Evolutionary conservation across 2,888 invertebrate genomes (phyloP).

Genomic region (Pachycephus smyrnensis): DNA sequence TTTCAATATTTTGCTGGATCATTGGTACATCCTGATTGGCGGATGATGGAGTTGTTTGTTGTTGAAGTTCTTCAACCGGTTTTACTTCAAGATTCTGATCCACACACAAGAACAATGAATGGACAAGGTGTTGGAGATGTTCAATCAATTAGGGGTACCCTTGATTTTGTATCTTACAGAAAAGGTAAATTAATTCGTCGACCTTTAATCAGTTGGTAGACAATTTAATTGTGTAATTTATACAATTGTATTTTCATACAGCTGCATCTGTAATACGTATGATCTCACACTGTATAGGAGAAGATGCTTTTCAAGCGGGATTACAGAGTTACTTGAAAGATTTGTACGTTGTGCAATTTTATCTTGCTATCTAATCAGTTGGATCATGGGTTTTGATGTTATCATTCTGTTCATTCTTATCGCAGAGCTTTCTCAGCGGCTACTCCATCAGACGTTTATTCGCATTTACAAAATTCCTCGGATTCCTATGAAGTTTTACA

Average conservation of each 20-base stretch:
- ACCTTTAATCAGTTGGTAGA: not conserved
- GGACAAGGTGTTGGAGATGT: constrained; percentile 68
- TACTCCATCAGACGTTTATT: constrained; percentile 15
- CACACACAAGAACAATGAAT: constrained; percentile 71
- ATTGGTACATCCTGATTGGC: constrained; percentile 59
- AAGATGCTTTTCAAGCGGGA: constrained; percentile 72
- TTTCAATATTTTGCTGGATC: constrained; percentile 63
- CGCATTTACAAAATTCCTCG: not conserved
- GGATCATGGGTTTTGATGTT: constrained; percentile 49
- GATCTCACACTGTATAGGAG: constrained; percentile 70
- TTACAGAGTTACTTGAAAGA: constrained; percentile 65
- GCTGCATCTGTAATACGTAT: constrained; percentile 69
- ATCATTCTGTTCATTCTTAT: constrained; percentile 59
- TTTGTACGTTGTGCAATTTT: constrained; percentile 58
- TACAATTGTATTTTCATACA: not conserved
- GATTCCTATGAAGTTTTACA: not conserved
- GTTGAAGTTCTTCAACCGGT: constrained; percentile 61
- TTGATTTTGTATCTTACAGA: constrained; percentile 74
- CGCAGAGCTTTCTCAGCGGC: constrained; percentile 52
- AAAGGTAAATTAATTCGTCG: constrained; percentile 68
- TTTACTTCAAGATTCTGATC: constrained; percentile 63
- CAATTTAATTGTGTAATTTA: not conserved
- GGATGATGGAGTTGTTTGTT: constrained; percentile 67
- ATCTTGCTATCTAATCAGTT: not conserved
- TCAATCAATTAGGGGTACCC: constrained; percentile 69